Base-by-base conservation (phyloP, 2,113 vertebrate species). In the Pedionomus torquatus region DNA sequence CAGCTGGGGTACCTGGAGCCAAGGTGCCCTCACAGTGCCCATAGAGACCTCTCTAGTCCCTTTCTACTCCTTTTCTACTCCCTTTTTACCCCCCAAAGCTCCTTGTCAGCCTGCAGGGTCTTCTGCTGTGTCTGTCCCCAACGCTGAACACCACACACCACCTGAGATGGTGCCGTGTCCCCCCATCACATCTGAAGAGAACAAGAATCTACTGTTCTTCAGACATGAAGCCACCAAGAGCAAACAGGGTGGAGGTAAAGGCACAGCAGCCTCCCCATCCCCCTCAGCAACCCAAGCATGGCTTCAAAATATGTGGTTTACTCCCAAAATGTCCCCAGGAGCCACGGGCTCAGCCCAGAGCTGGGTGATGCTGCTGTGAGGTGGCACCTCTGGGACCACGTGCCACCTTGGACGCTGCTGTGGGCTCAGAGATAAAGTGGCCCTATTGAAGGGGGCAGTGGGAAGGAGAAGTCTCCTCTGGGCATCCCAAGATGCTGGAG, bases 221-320 rank as follows among this genome's bases (percentile, higher is more conserved):
- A 88, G 91, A 74, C 58, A 49, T 10, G 37, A 64, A 68, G 52
- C 48, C 74, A 57, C 72, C 58, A 82, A 91, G 43, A 63, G 16
- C 51, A 70, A 72, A 21, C 33, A 70, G 89, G 89, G 80, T 5
- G 7, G 78, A 90, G 79, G 71, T 61, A 44, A 41, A 77, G 75
- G 46, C 25, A 28, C 26, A 19, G 13, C 51, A 48, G 15, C 44
- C 18, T 25, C 44, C 30, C 15, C 4, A 0, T 33, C 52, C 52
- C 1, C 0, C 46, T 35, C 18, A n/a, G 23, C 41, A 79, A 15
- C 41, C 10, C 1, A 1, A 1, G 15, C 30, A 7, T 0, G 0
- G n/a, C 66, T 89, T 60, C 54, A 61, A 8, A 48, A 43, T 74
- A 9, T 17, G 15, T 48, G 23, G 54, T 61, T 18, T 5, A 1